Conservation (phyloP, 2,113 vertebrate species). For the Australoheros scitulus region DNA sequence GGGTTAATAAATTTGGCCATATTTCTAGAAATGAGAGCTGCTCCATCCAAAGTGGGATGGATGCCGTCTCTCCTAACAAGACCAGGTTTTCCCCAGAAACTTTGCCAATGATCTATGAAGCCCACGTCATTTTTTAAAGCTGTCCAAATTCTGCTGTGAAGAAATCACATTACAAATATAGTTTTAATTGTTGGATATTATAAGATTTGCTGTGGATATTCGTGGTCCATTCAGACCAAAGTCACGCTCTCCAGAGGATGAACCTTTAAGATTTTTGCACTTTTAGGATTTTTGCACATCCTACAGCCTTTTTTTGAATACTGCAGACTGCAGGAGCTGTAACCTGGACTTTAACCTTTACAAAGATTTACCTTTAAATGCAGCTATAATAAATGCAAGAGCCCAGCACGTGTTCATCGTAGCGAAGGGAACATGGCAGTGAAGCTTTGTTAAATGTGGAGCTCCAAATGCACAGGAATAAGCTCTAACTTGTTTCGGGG, state of each 20-base stretch:
- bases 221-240: neutral
- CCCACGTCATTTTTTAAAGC: too few relatives aligned
- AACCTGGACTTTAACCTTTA: too few relatives aligned
- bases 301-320: neutral
- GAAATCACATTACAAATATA: neutral
- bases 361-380: neutral
- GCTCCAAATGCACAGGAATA: neutral
- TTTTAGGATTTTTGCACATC: too few relatives aligned
- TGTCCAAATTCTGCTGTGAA: neutral
- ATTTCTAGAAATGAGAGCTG: too few relatives aligned
- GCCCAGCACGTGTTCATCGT: neutral
- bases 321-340: neutral
- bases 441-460: neutral
- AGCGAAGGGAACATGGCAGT: neutral
- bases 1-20: too few relatives aligned
- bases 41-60: too few relatives aligned
- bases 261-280: too few relatives aligned
- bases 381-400: neutral
- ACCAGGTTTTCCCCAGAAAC: too few relatives aligned
- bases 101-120: too few relatives aligned
- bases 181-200: neutral
- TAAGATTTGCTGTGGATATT: neutral
- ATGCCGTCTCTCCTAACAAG: too few relatives aligned
- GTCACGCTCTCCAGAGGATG: neutral
- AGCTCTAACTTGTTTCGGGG: neutral